A percentile compares a stretch with the other conserved stretches of the same genome.
phyloP scores from a whole-genome alignment of 2,888 invertebrate species.

The Eulithis prunata region DNA sequence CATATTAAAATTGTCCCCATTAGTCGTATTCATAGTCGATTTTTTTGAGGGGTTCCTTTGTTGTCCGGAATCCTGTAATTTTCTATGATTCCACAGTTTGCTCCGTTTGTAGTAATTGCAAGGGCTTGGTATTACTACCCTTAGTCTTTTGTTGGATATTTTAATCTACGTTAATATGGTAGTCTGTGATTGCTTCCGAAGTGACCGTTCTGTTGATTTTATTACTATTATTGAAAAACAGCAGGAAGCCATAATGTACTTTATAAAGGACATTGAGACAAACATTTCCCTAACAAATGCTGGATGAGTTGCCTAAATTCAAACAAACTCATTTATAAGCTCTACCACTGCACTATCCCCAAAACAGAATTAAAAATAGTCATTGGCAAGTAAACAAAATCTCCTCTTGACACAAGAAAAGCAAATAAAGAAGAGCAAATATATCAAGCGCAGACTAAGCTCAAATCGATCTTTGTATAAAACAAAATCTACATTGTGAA shows the following conservation, averaged over 20 bases:
- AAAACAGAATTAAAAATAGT: slow-evolving; percentile 46
- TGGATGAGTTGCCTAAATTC: not conserved
- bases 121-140: slow-evolving; percentile 68
- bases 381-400: slow-evolving; percentile 57
- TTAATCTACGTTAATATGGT: slow-evolving; percentile 70
- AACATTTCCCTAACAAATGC: too few species aligned
- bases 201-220: slow-evolving; percentile 36
- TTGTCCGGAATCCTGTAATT: slow-evolving; percentile 80
- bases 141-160: slow-evolving; percentile 68
- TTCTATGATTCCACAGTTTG: slow-evolving; percentile 78
- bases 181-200: slow-evolving; percentile 36
- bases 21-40: slow-evolving; percentile 59
- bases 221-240: slow-evolving; percentile 7
- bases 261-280: not conserved
- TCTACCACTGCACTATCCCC: slow-evolving; percentile 3
- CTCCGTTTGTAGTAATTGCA: slow-evolving; percentile 70
- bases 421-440: slow-evolving; percentile 64
- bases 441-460: slow-evolving; percentile 43
- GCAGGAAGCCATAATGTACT: not conserved
- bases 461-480: slow-evolving; percentile 69
- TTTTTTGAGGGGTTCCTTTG: slow-evolving; percentile 67
- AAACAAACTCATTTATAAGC: not conserved
- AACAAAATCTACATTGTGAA: slow-evolving; percentile 76
- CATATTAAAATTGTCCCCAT: slow-evolving; percentile 81
- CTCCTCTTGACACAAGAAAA: slow-evolving; percentile 61